Base-by-base conservation (phyloP, 2,888 invertebrate genomes). In the Agrochola litura region DNA sequence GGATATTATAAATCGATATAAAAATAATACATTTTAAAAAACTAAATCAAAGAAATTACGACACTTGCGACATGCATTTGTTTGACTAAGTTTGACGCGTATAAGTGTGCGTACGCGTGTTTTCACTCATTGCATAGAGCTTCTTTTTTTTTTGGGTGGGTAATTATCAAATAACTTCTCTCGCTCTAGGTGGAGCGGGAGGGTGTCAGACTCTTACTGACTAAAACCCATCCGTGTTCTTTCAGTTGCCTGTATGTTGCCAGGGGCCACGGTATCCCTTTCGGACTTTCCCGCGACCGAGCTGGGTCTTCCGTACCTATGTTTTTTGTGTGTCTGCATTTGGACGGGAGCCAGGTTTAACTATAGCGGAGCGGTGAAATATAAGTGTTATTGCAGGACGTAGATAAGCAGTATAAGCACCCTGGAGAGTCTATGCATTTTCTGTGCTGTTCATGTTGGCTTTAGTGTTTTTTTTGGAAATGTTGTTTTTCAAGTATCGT, bases 291-390 rank as follows among this genome's bases (percentile, higher is more conserved):
- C 30, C 30, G 30, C 30, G 30, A 30, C 30, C 30, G 30, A 30
- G 30, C 30, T 30, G 30, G 16, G 22, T 9, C 37, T 79, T 73
- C 73, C 66, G 65, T 43, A 8, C 2, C 9, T 14, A 37, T 54
- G 1, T 65, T 6, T 58, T 14, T 6, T 60, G 65, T 60, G 56
- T 1, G 9, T 30, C 25, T 49, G 19, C 2, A 25, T 64, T 79
- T 85, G 84, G 84, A 68, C 56, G 67, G 22, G 10, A 65, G 84
- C 85, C 84, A 85, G 77, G 70, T 77, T 82, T 49, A 63, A 79
- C 73, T 82, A 71, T 65, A 81, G 56, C 30, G 14, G 49, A 69
- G 68, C 63, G 41, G 68, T n/a, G 66, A 72, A 81, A 82, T 67
- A 75, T 84, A 67, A 75, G 43, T 84, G 75, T 84, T 83, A 82